Base-by-base conservation (phyloP, 2,797 vertebrate genomes). In the Cichlasoma orientale region DNA sequence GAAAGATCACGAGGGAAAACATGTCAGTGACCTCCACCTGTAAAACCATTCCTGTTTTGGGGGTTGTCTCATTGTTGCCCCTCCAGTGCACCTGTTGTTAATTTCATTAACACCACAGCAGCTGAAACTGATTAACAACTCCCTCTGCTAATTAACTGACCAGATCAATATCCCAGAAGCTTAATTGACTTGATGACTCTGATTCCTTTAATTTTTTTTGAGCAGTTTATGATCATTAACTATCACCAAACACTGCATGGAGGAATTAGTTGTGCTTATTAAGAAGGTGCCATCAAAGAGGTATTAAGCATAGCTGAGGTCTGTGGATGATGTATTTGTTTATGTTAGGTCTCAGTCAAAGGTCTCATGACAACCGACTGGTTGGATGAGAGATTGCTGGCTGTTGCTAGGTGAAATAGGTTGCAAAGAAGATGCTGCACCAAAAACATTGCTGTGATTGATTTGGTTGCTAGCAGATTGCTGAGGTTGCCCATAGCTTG, bases 251-350 rank as follows among this genome's bases (percentile, higher is more conserved):
- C 72, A 70, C 73, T 82, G 50, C 47, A 5, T 55, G 31, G 53
- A 63, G 1, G 74, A 56, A 70, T 78, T 58, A 71, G 56, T 66
- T 88, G 75, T 84, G 58, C 57, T 61, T 56, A 76, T 88, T 85
- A 81, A 61, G 88, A 86, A 92, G 75, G 69, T 82, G 77, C 77
- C 56, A 58, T 44, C 76, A 81, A 74, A 77, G 80, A 79, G 66
- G 68, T 83, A 55, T 87, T 87, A 75, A 82, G 68, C 84, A 58
- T 29, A 3, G 73, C 79, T 70, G 41, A 80, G 78, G 71, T 75
- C 73, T 70, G 74, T 72, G 71, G 83, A 82, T 90, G 90, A 93
- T 89, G 75, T 80, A 83, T 89, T 83, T 85, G 82, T 92, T 89
- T 86, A 88, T 63, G 80, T 89, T 74, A 88, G 25, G 86, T 82